A percentile compares a stretch with the other conserved stretches of the same genome.
Evolutionary conservation across 2,888 invertebrate genomes (phyloP).

Genomic region (Torymus tubicola): DNA sequence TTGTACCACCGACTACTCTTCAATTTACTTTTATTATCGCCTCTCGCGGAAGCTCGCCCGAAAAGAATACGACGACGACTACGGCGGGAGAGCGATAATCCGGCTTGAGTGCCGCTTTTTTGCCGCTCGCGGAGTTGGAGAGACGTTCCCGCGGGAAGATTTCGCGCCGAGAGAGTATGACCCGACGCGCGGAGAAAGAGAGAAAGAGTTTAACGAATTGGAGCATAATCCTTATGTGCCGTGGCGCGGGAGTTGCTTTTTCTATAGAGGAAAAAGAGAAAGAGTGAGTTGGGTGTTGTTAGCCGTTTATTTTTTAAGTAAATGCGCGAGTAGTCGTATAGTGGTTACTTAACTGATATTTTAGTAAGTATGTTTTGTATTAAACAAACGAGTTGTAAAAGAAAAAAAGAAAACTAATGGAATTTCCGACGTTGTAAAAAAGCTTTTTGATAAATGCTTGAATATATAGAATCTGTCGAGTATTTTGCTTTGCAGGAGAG

Average conservation of each 20-base stretch:
- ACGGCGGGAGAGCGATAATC: conserved; percentile 25
- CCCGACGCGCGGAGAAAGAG: background rate
- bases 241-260: background rate
- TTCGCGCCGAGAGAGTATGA: conserved; percentile 23
- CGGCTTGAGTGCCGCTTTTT: conserved; percentile 24
- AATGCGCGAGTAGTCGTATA: no score
- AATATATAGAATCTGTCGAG: no score
- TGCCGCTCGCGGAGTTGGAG: background rate
- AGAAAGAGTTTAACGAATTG: conserved; percentile 41
- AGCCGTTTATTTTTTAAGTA: no score
- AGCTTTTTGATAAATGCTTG: no score
- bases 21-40: conserved; percentile 54
- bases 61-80: background rate
- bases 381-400: no score
- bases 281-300: no score
- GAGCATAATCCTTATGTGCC: conserved; percentile 6
- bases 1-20: conserved; percentile 18
- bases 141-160: conserved; percentile 17
- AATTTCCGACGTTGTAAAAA: no score
- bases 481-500: no score
- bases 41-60: conserved; percentile 9
- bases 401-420: no score
- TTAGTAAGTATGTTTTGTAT: no score
- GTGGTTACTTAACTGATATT: no score
- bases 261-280: no score